Evolutionary conservation across 2,888 invertebrate genomes (phyloP), one percentile per base, ranked within the genome.

Genomic region (Bombylius discolor): DNA sequence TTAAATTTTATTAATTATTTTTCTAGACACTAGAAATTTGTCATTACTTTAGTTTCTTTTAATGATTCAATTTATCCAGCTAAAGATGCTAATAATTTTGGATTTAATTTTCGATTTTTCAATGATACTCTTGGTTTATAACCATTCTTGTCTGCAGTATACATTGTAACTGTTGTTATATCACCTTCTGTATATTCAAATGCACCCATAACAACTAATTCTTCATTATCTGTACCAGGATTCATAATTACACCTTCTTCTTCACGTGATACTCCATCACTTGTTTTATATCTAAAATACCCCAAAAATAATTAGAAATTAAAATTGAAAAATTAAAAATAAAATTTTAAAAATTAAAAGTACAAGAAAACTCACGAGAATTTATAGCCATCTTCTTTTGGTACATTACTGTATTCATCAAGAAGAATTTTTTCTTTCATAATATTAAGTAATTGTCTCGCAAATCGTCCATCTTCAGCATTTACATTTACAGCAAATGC

Each of bases 141-240:
- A 51, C 74, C 73, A 60, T 69, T 67, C 59, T 74, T 73, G 52
- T 73, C 74, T 52, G 73, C 73, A 5, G 71, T 72, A 60, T 74
- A 74, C 70, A 72, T 70, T 8, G 71, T 70, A 5, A 68, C 63
- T 12, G 69, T 67, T 39, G 60, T 68, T 1, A 68, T 66, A 52
- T 70, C 67, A 57, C 69, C 69, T 58, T 70, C 69, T 59, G 70
- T 68, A n/a, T 67, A 68, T 4, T 66, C 62, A 59, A 68, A 72
- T 8, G 66, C 58, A 53, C 74, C 73, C 70, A 72, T 70, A 0
- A 72, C 71, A 4, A 73, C 70, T 9, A 72, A 60, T 56, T 74
- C 64, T 51, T 73, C 70, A 1, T 72, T 61, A 0, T 65, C 62
- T 1, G 73, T 70, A 32, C 68, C 70, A 0, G 72, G 70, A 60